Percentiles rank a stretch among this genome's conserved stretches.
Evolutionary conservation across 2,888 invertebrate species (phyloP).

Genomic region (Linyphia triangularis): DNA sequence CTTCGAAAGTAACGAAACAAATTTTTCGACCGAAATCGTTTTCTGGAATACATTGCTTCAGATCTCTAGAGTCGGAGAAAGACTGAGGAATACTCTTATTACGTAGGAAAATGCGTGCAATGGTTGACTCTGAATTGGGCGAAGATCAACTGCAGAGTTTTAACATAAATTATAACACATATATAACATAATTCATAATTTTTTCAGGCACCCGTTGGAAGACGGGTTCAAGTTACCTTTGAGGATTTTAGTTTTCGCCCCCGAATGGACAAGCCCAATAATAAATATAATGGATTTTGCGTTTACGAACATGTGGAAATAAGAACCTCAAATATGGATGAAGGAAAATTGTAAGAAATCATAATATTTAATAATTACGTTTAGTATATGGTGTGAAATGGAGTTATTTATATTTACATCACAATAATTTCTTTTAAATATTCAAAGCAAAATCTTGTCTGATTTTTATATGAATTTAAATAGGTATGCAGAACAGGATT

Average conservation of each 20-base stretch:
- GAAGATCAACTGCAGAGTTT: no score
- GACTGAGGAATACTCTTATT: no score
- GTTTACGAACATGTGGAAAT: slow-evolving; percentile 72
- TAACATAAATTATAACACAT: no score
- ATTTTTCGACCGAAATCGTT: no score
- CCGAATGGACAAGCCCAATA: slow-evolving; percentile 45
- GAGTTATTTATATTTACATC: neutral
- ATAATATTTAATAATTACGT: neutral
- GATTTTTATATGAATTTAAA: no score
- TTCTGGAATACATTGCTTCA: no score
- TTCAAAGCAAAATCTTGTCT: neutral
- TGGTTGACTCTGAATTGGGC: no score
- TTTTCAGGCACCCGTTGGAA: slow-evolving; percentile 59
- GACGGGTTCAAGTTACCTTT: slow-evolving; percentile 47
- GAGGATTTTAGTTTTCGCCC: slow-evolving; percentile 66
- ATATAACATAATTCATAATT: no score
- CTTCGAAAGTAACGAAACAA: no score
- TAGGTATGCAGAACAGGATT: no score
- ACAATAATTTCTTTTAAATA: neutral
- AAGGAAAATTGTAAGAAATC: slow-evolving; percentile 67
- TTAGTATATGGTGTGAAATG: neutral
- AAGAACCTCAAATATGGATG: slow-evolving; percentile 45
- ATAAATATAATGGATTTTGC: slow-evolving; percentile 62
- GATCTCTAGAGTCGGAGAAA: no score
- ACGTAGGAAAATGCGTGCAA: no score